phyloP scores from a whole-genome alignment of 1,140 invertebrate species.

The fruit fly (Drosophila melanogaster) region Release_6_plus_ISO1_MT NT_033779.5:12421001-12421500 shows the following conservation, averaged over 20 bases:
- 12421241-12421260: too few species aligned
- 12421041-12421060: constrained; percentile 50
- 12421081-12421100: constrained; percentile 70
- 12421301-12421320: constrained; percentile 4
- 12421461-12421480: too few species aligned
- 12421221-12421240: not conserved
- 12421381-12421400: constrained; percentile 59
- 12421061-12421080: constrained; percentile 59
- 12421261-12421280: not conserved
- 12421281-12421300: not conserved
- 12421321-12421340: constrained; percentile 6
- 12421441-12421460: too few species aligned
- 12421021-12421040: constrained; percentile 23
- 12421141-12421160: constrained; percentile 43
- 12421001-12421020: constrained; percentile 43
- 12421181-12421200: not conserved
- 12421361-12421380: constrained; percentile 4
- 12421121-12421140: constrained; percentile 64
- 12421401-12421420: constrained; percentile 56
- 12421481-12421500: too few species aligned
- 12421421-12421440: constrained; percentile 8
- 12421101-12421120: constrained; percentile 69
- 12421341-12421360: constrained; percentile 1
- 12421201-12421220: not conserved
- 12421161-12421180: constrained; percentile 10